Conservation (phyloP, 2,888 invertebrate genomes). For the Calameuta idolon region DNA sequence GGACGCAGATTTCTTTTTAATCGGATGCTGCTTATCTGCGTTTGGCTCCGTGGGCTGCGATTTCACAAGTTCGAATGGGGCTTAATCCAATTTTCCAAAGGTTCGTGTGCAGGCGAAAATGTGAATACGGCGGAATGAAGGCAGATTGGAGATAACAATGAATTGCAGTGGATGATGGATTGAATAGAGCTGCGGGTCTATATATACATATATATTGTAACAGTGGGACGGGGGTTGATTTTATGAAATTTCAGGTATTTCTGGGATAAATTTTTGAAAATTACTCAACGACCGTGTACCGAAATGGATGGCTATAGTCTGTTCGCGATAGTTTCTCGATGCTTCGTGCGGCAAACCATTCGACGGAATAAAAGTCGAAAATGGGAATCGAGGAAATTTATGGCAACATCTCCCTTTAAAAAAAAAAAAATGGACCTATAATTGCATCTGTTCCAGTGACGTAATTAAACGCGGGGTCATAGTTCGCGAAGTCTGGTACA, state of each 20-base stretch:
- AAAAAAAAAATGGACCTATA: background rate
- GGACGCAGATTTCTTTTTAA: slow-evolving; percentile 31
- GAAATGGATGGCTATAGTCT: background rate
- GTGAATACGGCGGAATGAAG: slow-evolving; percentile 31
- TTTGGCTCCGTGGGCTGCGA: slow-evolving; percentile 22
- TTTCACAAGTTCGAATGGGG: slow-evolving; percentile 16
- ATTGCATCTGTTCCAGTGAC: background rate
- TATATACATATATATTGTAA: slow-evolving; percentile 9
- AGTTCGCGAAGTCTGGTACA: background rate
- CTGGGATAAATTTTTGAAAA: background rate
- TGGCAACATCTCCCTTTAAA: background rate
- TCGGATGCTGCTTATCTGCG: slow-evolving; percentile 28
- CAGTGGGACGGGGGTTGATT: background rate
- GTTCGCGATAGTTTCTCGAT: background rate
- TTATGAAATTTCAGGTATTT: background rate
- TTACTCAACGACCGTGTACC: background rate
- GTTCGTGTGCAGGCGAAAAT: slow-evolving; percentile 25
- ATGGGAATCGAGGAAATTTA: background rate
- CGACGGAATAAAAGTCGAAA: background rate
- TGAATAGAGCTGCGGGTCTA: slow-evolving; percentile 2
- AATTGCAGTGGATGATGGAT: slow-evolving; percentile 28
- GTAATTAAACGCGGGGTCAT: background rate
- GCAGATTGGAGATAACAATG: slow-evolving; percentile 34
- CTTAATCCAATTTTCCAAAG: slow-evolving; percentile 24
- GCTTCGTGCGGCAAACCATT: background rate